Conservation (phyloP, 2,113 vertebrate species). For the Salvelinus sp. region DNA sequence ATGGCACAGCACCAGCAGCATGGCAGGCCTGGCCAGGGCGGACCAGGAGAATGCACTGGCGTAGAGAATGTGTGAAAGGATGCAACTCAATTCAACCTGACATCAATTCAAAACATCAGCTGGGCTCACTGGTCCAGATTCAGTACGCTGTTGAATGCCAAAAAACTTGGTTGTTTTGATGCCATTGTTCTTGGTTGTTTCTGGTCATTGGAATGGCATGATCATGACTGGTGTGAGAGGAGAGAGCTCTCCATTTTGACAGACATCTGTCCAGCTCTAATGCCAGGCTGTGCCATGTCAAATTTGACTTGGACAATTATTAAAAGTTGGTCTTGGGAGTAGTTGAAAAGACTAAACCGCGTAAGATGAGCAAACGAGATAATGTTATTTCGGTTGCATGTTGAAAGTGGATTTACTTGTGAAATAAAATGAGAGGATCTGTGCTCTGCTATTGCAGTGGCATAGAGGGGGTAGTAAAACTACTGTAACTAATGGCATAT, state of each 20-base stretch:
- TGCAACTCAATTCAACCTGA: slow-evolving; percentile 36
- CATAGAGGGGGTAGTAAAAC: slow-evolving; percentile 15
- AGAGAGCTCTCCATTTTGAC: background rate
- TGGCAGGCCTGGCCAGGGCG: slow-evolving; percentile 11
- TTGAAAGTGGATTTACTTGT: slow-evolving; percentile 22
- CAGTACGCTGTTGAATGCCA: slow-evolving; percentile 28
- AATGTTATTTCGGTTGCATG: slow-evolving; percentile 21
- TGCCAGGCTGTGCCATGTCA: slow-evolving; percentile 15
- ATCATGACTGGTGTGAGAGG: background rate
- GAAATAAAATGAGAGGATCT: slow-evolving; percentile 24
- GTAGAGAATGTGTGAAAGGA: background rate
- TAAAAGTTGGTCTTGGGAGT: slow-evolving; percentile 17
- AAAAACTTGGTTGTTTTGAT: slow-evolving; percentile 7
- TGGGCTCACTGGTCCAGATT: slow-evolving; percentile 26
- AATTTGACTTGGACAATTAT: slow-evolving; percentile 19
- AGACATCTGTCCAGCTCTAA: slow-evolving; percentile 23
- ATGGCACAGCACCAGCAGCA: slow-evolving; percentile 30
- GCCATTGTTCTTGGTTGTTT: background rate
- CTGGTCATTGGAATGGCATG: background rate
- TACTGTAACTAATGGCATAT: background rate
- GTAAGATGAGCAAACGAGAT: slow-evolving; percentile 22
- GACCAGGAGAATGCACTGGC: slow-evolving; percentile 36
- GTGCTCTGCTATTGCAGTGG: slow-evolving; percentile 3
- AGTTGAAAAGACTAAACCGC: slow-evolving; percentile 20
- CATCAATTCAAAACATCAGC: slow-evolving; percentile 44